These are phyloP conservation scores for Ara ararauna DNA, from an alignment of 2,797 vertebrate genomes.

Conservation along the genomic window DNA sequence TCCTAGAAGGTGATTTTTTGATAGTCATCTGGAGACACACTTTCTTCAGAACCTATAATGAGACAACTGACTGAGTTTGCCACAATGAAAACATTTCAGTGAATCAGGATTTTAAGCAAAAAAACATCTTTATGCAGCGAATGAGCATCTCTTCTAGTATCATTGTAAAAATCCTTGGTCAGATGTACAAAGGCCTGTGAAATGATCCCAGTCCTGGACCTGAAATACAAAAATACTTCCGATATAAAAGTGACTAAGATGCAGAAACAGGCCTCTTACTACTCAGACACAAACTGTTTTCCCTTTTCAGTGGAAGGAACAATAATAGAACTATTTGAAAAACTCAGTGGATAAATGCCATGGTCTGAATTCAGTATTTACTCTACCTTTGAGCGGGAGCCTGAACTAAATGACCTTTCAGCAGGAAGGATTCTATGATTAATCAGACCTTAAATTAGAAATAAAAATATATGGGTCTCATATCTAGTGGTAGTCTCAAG, in stretches of 20 bases:
- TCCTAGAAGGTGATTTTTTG: neutral
- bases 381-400: neutral
- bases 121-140: neutral
- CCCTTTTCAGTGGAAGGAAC: neutral
- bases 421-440: neutral
- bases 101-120: neutral
- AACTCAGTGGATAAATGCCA: neutral
- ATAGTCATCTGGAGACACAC: neutral
- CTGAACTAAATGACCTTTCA: neutral
- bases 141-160: neutral
- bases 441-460: neutral
- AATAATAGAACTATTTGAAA: neutral
- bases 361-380: neutral
- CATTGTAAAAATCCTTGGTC: neutral
- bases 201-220: neutral
- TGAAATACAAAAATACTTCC: neutral
- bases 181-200: neutral
- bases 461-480: neutral
- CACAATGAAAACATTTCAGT: neutral
- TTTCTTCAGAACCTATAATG: neutral
- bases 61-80: neutral
- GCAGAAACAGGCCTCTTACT: neutral
- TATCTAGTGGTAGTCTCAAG: neutral
- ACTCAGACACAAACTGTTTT: neutral
- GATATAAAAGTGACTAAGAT: neutral